Percentiles rank a stretch among this genome's conserved stretches.
Conservation (phyloP, 1,140 invertebrate species). For the Hormaphis cornu region DNA sequence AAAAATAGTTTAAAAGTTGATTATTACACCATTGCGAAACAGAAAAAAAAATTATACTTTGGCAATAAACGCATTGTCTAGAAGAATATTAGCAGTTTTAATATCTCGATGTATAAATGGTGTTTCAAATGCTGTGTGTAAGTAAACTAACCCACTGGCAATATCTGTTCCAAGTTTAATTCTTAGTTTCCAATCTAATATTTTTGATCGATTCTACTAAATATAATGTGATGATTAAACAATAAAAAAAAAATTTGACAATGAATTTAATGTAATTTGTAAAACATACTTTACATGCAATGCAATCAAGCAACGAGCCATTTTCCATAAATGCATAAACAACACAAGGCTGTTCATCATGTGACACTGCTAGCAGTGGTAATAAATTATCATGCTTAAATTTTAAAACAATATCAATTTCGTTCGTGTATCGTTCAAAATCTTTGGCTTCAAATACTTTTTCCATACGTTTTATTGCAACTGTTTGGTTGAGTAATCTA, state of each 20-base stretch:
- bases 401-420: constrained; percentile 28
- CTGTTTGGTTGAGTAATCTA: constrained; percentile 3
- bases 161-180: constrained; percentile 52
- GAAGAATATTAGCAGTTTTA: constrained; percentile 65
- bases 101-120: constrained; percentile 64
- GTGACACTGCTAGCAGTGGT: constrained; percentile 55
- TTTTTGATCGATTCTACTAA: constrained; percentile 39
- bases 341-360: constrained; percentile 54
- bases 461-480: constrained; percentile 33
- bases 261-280: background rate
- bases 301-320: constrained; percentile 55
- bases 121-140: constrained; percentile 49
- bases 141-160: constrained; percentile 52
- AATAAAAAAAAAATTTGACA: background rate
- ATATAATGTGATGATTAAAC: background rate
- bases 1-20: constrained; percentile 40
- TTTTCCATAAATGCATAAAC: constrained; percentile 60
- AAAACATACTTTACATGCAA: constrained; percentile 43
- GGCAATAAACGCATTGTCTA: constrained; percentile 52
- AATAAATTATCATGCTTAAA: constrained; percentile 49
- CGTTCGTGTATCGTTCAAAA: constrained; percentile 33
- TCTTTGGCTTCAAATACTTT: constrained; percentile 18
- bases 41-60: constrained; percentile 47
- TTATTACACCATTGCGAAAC: too few species aligned
- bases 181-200: constrained; percentile 46